Evolutionary conservation across 2,113 vertebrate genomes (phyloP), one percentile per base, ranked within the genome.

Genomic region (Ceuthmochares aereus): DNA sequence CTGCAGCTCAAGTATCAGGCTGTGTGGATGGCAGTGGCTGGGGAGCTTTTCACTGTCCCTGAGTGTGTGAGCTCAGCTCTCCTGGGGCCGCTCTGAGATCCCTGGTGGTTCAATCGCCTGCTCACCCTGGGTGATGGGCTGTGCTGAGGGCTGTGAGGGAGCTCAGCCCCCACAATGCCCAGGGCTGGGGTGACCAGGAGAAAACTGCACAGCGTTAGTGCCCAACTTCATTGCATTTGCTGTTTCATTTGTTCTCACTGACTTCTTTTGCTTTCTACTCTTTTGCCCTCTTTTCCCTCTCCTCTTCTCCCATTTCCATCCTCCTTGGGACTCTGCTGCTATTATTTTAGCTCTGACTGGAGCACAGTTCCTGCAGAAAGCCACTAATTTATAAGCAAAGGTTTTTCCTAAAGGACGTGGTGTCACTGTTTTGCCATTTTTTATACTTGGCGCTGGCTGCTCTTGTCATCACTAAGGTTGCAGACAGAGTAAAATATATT

Each of bases 1-100:
- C 37, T 0, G 17, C 14, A 7, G 2, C 51, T 29, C 22, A 0
- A 58, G 49, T 20, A 4, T 16, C 4, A 0, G 49, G 75, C 70
- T 43, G 34, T 1, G 75, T 2, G 3, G 32, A 54, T 29, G 27
- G 0, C 19, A 59, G 26, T 21, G 62, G 16, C 51, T 49, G 0
- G 2, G 45, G 67, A 8, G 55, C 37, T 2, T 37, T n/a, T 22
- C 12, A 1, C 34, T n/a, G 69, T 13, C 43, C 25, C 25, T 1
- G 1, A 20, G 6, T 8, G 58, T 0, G 1, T 4, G 13, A 58
- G 40, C 43, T 55, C 49, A 64, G 72, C 60, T 27, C 52, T 52
- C 30, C 37, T 0, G 1, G 12, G 45, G 82, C 80, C 4, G 2
- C 40, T 32, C 19, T 1, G 9, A 29, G 77, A 19, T 72, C 26